These are phyloP conservation scores for Ophion ellenae DNA, from an alignment of 2,888 invertebrate genomes.

Conservation along the genomic window DNA sequence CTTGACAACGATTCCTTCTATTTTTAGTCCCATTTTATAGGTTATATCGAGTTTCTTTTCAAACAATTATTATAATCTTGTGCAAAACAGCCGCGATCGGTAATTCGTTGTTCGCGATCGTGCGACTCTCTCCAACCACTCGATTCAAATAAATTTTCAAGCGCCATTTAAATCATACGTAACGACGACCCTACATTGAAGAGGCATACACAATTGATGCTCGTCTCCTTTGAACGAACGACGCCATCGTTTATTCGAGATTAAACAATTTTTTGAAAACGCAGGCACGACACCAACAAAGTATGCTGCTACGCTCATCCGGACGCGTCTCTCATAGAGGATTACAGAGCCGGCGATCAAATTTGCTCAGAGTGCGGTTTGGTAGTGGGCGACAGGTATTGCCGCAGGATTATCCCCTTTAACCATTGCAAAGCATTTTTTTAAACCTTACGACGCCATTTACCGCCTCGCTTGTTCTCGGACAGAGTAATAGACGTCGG, in stretches of 20 bases:
- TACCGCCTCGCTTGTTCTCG: constrained; percentile 27
- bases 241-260: too few relatives aligned
- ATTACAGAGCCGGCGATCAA: constrained; percentile 99
- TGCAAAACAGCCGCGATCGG: not conserved
- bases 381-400: constrained; percentile 98
- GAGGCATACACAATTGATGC: not conserved
- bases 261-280: constrained; percentile 83
- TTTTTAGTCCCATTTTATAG: not conserved
- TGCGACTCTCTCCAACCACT: too few relatives aligned
- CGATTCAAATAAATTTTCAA: too few relatives aligned
- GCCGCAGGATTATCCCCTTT: not conserved
- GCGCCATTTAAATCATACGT: too few relatives aligned
- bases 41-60: constrained; percentile 38
- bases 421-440: not conserved
- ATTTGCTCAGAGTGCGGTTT: constrained; percentile 99
- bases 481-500: constrained; percentile 99
- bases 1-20: not conserved
- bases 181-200: not conserved
- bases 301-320: constrained; percentile 97
- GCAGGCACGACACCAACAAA: constrained; percentile 89
- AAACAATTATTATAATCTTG: not conserved
- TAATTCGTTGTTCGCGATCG: not conserved
- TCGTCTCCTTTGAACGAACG: not conserved
- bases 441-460: not conserved
- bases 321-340: constrained; percentile 97